phyloP scores from a whole-genome alignment of 2,113 vertebrate species.

The Apistogramma diplotaenia region DNA sequence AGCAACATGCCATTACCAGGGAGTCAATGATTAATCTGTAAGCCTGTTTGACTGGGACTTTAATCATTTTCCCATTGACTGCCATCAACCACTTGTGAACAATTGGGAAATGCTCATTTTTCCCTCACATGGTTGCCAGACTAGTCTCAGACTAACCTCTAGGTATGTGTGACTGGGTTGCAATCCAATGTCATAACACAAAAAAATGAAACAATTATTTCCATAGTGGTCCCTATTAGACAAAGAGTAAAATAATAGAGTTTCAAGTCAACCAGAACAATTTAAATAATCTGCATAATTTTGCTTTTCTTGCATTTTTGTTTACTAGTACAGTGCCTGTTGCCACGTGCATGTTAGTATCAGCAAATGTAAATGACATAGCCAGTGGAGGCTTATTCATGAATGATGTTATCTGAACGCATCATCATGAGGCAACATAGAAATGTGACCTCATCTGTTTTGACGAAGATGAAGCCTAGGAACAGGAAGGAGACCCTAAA shows the following conservation, averaged over 20 bases:
- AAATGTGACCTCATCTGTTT: background rate
- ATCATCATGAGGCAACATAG: background rate
- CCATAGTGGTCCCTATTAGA: background rate
- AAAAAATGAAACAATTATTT: background rate
- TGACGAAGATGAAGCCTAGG: background rate
- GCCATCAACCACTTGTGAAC: too few species aligned
- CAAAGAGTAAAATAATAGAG: background rate
- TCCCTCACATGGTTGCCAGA: too few species aligned
- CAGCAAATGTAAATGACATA: background rate
- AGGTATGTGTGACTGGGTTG: too few species aligned
- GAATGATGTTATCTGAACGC: background rate
- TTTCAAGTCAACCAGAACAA: background rate
- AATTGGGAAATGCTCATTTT: too few species aligned
- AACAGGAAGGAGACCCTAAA: background rate
- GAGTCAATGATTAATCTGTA: too few species aligned
- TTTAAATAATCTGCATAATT: background rate
- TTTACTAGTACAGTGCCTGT: background rate
- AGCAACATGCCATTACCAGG: too few species aligned
- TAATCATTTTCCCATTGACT: too few species aligned
- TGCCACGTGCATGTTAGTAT: background rate
- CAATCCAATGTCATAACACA: background rate
- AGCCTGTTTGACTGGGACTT: too few species aligned
- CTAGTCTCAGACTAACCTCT: too few species aligned
- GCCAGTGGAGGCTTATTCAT: background rate
- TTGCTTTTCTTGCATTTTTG: background rate